These are phyloP conservation scores for Caenorhabditis doughertyi DNA, from an alignment of 2,888 invertebrate species.

Conservation along the genomic window DNA sequence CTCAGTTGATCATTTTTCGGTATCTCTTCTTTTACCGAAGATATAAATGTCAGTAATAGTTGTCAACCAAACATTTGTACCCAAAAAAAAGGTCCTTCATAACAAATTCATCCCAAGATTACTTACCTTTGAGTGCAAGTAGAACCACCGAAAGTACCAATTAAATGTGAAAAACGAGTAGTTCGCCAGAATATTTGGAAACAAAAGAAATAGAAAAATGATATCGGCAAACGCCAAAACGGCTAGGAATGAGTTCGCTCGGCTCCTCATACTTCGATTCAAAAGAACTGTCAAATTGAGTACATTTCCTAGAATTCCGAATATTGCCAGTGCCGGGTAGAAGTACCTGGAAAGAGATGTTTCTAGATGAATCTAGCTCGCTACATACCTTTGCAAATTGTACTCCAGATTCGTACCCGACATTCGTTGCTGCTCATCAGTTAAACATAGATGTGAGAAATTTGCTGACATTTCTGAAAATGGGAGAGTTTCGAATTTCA, in stretches of 20 bases:
- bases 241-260: constrained; percentile 80
- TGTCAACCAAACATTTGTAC: too few species aligned
- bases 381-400: constrained; percentile 71
- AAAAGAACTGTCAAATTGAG: constrained; percentile 81
- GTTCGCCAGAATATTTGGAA: constrained; percentile 81
- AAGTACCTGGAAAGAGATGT: constrained; percentile 73
- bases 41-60: too few species aligned
- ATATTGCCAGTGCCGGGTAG: constrained; percentile 79
- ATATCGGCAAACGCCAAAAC: constrained; percentile 81
- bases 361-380: too few species aligned
- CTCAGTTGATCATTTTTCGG: too few species aligned
- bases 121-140: constrained; percentile 71
- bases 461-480: constrained; percentile 65
- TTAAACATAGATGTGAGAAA: constrained; percentile 77
- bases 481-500: constrained; percentile 26
- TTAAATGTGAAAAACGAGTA: constrained; percentile 79
- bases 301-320: constrained; percentile 81
- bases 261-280: constrained; percentile 76
- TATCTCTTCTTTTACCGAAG: too few species aligned
- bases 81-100: too few species aligned
- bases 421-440: constrained; percentile 75
- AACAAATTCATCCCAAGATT: not conserved
- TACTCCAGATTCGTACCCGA: constrained; percentile 76
- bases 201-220: constrained; percentile 77
- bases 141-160: constrained; percentile 78